Evolutionary conservation across 2,888 invertebrate genomes (phyloP).

Genomic region (Oligia latruncula): DNA sequence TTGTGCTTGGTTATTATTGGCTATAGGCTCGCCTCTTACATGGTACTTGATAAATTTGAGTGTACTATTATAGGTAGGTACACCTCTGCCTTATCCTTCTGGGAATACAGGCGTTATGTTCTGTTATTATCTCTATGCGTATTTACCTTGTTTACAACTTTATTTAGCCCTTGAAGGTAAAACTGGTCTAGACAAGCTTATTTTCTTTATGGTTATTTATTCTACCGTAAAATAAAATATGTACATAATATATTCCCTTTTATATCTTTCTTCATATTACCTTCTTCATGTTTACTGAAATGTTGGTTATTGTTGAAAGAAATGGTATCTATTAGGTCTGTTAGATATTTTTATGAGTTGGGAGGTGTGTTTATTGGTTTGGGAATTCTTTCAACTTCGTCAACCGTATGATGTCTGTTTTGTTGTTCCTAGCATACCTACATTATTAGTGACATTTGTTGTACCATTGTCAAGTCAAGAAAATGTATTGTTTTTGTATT

Average conservation of each 20-base stretch:
- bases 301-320: not conserved
- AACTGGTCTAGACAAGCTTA: constrained; percentile 31
- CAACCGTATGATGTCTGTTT: not conserved
- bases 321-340: not conserved
- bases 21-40: not conserved
- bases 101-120: not conserved
- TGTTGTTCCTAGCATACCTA: not conserved
- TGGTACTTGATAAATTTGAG: not conserved
- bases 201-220: constrained; percentile 25
- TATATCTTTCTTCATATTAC: constrained; percentile 28
- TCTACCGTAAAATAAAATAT: constrained; percentile 34
- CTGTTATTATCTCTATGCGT: not conserved
- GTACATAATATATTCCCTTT: constrained; percentile 19
- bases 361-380: not conserved
- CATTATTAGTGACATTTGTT: not conserved
- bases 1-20: not conserved
- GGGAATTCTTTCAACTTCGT: not conserved
- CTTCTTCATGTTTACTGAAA: constrained; percentile 35
- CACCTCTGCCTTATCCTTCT: too few species aligned
- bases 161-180: constrained; percentile 2
- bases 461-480: not conserved
- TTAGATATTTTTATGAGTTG: constrained; percentile 5
- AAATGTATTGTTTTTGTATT: not conserved
- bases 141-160: constrained; percentile 8
- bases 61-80: not conserved